phyloP scores from a whole-genome alignment of 2,888 invertebrate species.

The Drosophila incognita region DNA sequence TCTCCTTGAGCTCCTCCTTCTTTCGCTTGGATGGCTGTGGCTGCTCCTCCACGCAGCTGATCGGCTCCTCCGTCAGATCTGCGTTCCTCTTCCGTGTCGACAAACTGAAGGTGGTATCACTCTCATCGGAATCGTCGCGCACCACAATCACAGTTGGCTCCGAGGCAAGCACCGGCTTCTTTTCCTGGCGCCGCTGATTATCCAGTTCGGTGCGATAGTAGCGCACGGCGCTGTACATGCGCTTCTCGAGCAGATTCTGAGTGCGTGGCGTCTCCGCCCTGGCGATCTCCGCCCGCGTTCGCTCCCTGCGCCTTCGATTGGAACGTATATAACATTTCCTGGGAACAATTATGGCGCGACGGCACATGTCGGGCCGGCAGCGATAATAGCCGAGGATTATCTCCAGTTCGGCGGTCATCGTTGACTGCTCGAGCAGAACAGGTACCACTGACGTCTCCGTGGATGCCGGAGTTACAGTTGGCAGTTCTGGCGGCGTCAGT shows the following conservation, averaged over 20 bases:
- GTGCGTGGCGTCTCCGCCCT: slow-evolving; percentile 65
- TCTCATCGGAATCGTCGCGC: slow-evolving; percentile 63
- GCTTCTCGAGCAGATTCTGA: slow-evolving; percentile 62
- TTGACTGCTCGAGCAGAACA: not conserved
- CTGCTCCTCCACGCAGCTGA: not conserved
- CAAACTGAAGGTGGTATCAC: not conserved
- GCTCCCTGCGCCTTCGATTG: slow-evolving; percentile 69
- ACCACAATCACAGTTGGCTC: slow-evolving; percentile 45
- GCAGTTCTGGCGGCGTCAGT: not conserved
- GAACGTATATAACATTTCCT: slow-evolving; percentile 61
- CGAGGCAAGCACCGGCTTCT: slow-evolving; percentile 5
- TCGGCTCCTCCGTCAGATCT: not conserved
- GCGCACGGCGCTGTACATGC: slow-evolving; percentile 72
- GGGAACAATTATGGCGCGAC: slow-evolving; percentile 77
- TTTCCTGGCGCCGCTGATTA: slow-evolving; percentile 48
- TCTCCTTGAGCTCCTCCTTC: not conserved
- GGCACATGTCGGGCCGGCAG: slow-evolving; percentile 51
- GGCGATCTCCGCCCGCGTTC: slow-evolving; percentile 46
- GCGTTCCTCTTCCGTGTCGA: slow-evolving; percentile 5
- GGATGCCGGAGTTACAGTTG: not conserved
- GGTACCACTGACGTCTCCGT: slow-evolving; percentile 15
- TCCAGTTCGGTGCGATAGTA: slow-evolving; percentile 73
- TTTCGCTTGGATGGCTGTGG: slow-evolving; percentile 21
- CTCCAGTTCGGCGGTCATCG: slow-evolving; percentile 28
- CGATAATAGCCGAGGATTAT: slow-evolving; percentile 49